Base-by-base conservation (phyloP, 2,888 invertebrate species). In the Sisyra terminalis region DNA sequence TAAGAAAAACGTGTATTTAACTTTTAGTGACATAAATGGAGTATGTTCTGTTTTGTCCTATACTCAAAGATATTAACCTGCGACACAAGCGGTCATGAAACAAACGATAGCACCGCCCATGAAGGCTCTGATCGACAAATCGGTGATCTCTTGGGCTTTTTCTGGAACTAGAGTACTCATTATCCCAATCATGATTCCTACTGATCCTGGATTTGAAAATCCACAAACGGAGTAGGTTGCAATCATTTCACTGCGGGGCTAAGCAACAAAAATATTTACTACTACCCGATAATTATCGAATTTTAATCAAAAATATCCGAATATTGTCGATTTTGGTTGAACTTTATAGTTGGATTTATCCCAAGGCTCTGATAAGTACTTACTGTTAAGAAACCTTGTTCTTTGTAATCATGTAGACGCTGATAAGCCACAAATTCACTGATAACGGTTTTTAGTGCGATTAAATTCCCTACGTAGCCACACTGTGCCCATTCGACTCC, bases 381-480 rank as follows among this genome's bases (percentile, higher is more conserved):
- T 58, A 78, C 78, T 45, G 72, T 73, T 9, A 84, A 54, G 32
- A 63, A 45, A 0, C 66, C 65, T 0, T 54, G 54, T 1, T 54
- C 51, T 45, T 74, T 73, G 60, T 77, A 74, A 46, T 69, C 65
- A 0, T 78, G 77, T 57, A 94, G 70, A 38, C 76, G 67, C 55
- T 81, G 69, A 57, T 89, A 94, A 0, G 93, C 93, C 0, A 90
- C 81, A 57, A 94, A 93, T 59, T 94, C 94, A 55, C 94, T 94
- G 11, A 92, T 73, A 13, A 89, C 78, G 0, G 85, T 86, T 65
- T 96, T 96, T 13, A 89, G 63, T 0, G 93, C 94, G 36, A 96
- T 79, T 7, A 96, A 67, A 29, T 77, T 72, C 0, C 81, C 93
- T 0, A 94, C 87, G 17, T 67, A 57, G 51, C 78, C 75, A 47